Base-by-base conservation (phyloP, 1,140 invertebrate genomes). In the Bombus impatiens region DNA sequence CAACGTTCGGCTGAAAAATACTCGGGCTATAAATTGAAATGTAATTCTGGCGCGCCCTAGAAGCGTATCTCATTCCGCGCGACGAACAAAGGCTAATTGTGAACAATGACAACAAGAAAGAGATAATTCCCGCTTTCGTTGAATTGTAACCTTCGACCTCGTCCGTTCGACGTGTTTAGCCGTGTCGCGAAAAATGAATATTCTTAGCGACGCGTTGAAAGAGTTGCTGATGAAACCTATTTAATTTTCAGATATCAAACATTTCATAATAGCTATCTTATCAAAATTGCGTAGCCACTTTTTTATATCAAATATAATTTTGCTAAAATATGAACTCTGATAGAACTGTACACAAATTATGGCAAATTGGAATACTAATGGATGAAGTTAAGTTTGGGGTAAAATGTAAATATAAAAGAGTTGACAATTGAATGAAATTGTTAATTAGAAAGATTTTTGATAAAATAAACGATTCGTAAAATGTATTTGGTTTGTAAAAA, bases 51-150 rank as follows among this genome's bases (percentile, higher is more conserved):
- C 28, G 78, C 28, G 25, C 13, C 35, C 5, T 28, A 62, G 25
- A 40, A 44, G 13, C 42, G 83, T 84, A n/a, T 53, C 47, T 53
- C 9, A 35, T 65, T 74, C 78, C 47, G 2, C 18, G 32, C 42
- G 42, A 8, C 35, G 77, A 85, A 85, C 83, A 85, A 85, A 85
- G 42, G 28, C 57, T 80, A 85, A 80, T 80, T 85, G 83, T 65
- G 78, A 85, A 80, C 68, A 72, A 85, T 74, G 42, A 28, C 35
- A 84, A 78, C 74, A 77, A 84, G 65, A 72, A 80, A 32, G 42
- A 85, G 83, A 85, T 85, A 80, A 80, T 85, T 80, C 83, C 42
- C 35, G 32, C 77, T 80, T 85, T 85, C 68, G 68, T 80, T 85
- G 68, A 80, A 85, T 79, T 25, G 32, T 72, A 57, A 85, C 68